Base-by-base conservation (phyloP, 2,113 vertebrate genomes). In the Eulacestoma nigropectus region DNA sequence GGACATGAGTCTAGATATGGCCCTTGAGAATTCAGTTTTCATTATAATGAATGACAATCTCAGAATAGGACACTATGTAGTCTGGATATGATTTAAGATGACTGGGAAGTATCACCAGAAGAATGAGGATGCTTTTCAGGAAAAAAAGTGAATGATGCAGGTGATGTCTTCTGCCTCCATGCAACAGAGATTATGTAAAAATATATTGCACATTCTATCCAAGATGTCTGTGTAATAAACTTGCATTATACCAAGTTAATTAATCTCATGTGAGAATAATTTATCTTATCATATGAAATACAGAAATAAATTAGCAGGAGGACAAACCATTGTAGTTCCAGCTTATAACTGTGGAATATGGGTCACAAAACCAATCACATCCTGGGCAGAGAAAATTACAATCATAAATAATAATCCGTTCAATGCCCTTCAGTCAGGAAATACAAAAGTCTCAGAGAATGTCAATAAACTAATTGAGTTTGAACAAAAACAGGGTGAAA, bases 381-480 rank as follows among this genome's bases (percentile, higher is more conserved):
- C 33, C 15, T 55, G 33, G 13, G 17, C n/a, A 95, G 78, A 77
- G 46, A 88, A 96, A 95, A 94, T 84, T 86, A 9, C 1, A 3
- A 16, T 73, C 41, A 53, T 94, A 92, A 80, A 89, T 92, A 95
- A 96, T 79, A 94, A 70, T 70, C 59, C 23, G 18, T 86, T 90
- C 75, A 63, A 62, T 79, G 60, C 27, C n/a, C 56, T 52, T 95
- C 14, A 32, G 16, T 68, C 20, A 82, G 56, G 75, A 94, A 94
- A 74, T 53, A 60, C 53, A 53, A 37, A 86, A 72, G 37, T 79
- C 50, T 95, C 56, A 80, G 42, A 77, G 37, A 95, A 94, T 65
- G 44, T 90, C 89, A 88, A 95, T 94, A 96, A 97, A 87, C 18
- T 96, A 97, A 97, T 55, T 92, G 93, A 95, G 72, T 91, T 50